phyloP scores from a whole-genome alignment of 2,113 vertebrate species.

The Notiomystis cincta region DNA sequence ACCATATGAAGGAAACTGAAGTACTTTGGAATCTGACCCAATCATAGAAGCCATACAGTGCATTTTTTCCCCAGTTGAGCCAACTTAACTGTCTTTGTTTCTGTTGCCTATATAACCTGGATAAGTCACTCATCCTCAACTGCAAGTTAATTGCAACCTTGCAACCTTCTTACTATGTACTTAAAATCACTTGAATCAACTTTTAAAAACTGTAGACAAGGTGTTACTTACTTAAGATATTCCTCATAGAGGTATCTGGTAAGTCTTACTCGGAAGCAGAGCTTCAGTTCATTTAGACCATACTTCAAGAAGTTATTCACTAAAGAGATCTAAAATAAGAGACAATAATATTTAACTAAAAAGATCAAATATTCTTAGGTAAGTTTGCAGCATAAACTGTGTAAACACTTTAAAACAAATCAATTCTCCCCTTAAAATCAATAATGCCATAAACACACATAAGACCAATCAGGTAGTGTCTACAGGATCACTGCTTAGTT shows the following conservation, averaged over 20 bases:
- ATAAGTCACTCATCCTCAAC: neutral
- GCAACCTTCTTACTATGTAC: neutral
- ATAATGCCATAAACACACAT: neutral
- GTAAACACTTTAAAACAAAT: neutral
- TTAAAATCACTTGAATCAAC: neutral
- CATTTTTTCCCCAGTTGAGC: rapidly evolving
- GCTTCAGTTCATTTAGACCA: constrained; percentile 91
- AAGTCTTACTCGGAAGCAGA: constrained; percentile 89
- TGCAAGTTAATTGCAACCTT: neutral
- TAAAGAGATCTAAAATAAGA: constrained; percentile 86
- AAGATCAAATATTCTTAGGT: neutral
- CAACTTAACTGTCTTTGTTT: neutral
- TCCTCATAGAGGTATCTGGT: constrained; percentile 92
- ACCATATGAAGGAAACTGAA: neutral
- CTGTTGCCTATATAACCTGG: neutral
- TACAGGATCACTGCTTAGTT: neutral
- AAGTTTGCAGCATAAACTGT: neutral
- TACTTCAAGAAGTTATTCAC: constrained; percentile 97
- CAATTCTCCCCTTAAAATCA: neutral
- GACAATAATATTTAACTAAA: neutral
- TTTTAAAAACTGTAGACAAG: neutral
- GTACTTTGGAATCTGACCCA: neutral
- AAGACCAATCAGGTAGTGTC: neutral
- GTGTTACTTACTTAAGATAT: constrained; percentile 90
- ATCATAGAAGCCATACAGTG: neutral